These are phyloP conservation scores for Trachelus iudaicus DNA, from an alignment of 2,888 invertebrate genomes.

Conservation along the genomic window DNA sequence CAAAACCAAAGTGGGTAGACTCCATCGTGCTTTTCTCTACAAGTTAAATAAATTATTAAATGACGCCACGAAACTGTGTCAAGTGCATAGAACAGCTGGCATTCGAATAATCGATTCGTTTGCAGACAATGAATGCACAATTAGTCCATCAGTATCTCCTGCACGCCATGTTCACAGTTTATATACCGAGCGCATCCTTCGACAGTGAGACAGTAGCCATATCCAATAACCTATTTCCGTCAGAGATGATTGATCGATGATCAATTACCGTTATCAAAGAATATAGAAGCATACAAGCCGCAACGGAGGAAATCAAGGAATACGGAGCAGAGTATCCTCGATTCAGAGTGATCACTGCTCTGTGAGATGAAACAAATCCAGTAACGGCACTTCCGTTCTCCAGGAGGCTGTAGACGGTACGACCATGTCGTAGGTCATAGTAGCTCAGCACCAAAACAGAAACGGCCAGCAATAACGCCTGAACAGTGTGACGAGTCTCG, in stretches of 20 bases:
- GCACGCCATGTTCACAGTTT: not conserved
- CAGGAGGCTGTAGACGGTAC: slow-evolving; percentile 43
- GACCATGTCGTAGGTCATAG: slow-evolving; percentile 40
- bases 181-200: not conserved
- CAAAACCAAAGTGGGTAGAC: slow-evolving; percentile 46
- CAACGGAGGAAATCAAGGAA: slow-evolving; percentile 35
- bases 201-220: not conserved
- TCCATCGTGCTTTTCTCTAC: slow-evolving; percentile 47
- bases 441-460: slow-evolving; percentile 42
- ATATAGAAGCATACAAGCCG: slow-evolving; percentile 44
- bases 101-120: not conserved
- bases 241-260: not conserved
- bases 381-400: slow-evolving; percentile 42
- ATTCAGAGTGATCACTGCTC: slow-evolving; percentile 42
- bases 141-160: not conserved
- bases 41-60: not conserved
- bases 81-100: not conserved
- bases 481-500: slow-evolving; percentile 38
- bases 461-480: slow-evolving; percentile 36
- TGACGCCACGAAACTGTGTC: not conserved
- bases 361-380: slow-evolving; percentile 36
- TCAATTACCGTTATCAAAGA: slow-evolving; percentile 46
- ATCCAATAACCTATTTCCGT: not conserved
- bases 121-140: not conserved
- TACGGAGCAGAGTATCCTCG: slow-evolving; percentile 45